A percentile compares a stretch with the other conserved stretches of the same genome.
phyloP scores from a whole-genome alignment of 2,888 invertebrate species.

The Celastrina argiolus region DNA sequence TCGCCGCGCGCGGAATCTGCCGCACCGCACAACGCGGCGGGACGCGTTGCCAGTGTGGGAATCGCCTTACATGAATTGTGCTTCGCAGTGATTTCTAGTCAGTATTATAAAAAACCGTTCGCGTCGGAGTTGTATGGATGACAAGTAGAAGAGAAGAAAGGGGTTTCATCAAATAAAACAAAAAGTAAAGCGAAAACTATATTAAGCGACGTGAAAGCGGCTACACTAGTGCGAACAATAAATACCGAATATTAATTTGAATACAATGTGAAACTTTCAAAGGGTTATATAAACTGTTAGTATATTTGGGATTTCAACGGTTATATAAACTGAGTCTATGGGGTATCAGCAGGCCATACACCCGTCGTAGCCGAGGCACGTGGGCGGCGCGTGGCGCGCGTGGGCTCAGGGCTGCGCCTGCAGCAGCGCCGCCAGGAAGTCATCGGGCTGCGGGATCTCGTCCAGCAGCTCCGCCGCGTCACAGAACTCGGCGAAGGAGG shows the following conservation, averaged over 20 bases:
- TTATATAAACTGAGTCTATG: not conserved
- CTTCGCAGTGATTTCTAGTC: too few species aligned
- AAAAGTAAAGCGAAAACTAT: constrained; percentile 39
- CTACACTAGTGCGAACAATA: constrained; percentile 28
- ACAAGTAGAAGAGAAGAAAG: too few species aligned
- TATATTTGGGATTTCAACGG: not conserved
- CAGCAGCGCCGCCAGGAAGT: constrained; percentile 52
- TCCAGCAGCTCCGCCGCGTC: constrained; percentile 91
- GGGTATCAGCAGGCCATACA: constrained; percentile 49
- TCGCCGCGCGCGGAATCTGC: too few species aligned
- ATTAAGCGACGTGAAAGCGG: constrained; percentile 36
- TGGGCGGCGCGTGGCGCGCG: constrained; percentile 35
- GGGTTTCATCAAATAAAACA: constrained; percentile 33
- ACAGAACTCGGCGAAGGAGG: constrained; percentile 94
- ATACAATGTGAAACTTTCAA: constrained; percentile 27
- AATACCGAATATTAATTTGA: constrained; percentile 25
- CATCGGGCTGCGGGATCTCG: constrained; percentile 82
- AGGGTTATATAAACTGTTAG: constrained; percentile 23
- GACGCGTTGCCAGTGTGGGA: too few species aligned
- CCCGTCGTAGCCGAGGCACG: constrained; percentile 51
- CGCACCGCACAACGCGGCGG: too few species aligned
- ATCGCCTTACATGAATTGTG: too few species aligned
- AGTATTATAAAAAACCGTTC: too few species aligned
- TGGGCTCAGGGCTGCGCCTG: constrained; percentile 57
- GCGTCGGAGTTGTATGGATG: too few species aligned